Evolutionary conservation across 92 coral and sea anemone species (phyloP), one percentile per base, ranked within the genome.

Genomic region (Heliopora coerulea): DNA sequence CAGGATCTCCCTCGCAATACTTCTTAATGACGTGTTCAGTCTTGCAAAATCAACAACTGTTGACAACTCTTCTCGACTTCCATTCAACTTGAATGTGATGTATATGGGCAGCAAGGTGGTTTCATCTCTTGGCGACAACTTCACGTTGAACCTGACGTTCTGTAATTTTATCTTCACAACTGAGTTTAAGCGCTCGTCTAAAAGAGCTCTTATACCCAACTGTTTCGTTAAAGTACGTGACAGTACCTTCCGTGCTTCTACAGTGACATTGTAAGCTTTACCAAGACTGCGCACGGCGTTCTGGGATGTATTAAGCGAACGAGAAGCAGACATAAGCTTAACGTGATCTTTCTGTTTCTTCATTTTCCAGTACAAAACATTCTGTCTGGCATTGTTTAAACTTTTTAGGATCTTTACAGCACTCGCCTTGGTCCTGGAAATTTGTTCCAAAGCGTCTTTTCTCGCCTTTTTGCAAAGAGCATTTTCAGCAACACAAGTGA

Each of bases 381-480:
- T 63, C 23, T 50, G 67, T 59, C 75, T 82, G 28, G 89, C 80
- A 13, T 65, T 59, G 20, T 73, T 81, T 18, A 79, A 56, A 34
- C 37, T 54, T 50, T 26, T 28, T 39, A 83, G 65, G 35, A 90
- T 81, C 8, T 66, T 68, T 3, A 79, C 30, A 14, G 78, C 11
- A 33, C 56, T 20, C 27, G 59, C 73, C 24, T 81, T 78, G 1
- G 86, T 67, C 28, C 42, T 41, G 19, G 72, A 29, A 10, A 81
- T 68, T 42, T 84, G 83, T 8, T 54, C 46, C 37, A 83, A 72
- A 23, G 79, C 89, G 29, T 68, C 73, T 2, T 76, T 59, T 57
- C 91, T 85, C 3, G 79, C 56, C 56, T 66, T 81, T 18, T 75
- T 56, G 32, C 96, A 89, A 28, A 89, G 74, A 10, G 79, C 69